Conservation (phyloP, 2,797 vertebrate species). For the Podargus strigoides region DNA sequence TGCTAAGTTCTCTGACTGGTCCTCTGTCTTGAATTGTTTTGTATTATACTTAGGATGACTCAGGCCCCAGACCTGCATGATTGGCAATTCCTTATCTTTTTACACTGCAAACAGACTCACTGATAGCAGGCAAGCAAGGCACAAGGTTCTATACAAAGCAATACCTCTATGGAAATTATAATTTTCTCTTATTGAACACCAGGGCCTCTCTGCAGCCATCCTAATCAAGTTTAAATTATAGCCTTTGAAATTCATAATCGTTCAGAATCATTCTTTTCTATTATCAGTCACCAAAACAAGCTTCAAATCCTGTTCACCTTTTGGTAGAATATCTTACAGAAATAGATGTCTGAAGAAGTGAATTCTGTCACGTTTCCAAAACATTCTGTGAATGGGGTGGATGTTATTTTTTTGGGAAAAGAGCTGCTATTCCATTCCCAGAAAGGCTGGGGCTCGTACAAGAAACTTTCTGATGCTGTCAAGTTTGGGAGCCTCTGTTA, state of each 20-base stretch:
- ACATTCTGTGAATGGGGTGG: background rate
- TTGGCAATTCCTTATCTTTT: background rate
- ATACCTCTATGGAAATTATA: rapidly evolving
- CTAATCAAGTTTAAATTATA: background rate
- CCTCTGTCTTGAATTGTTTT: background rate
- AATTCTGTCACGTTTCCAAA: background rate
- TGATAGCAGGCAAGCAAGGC: background rate
- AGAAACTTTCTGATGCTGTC: background rate
- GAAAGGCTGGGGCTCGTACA: background rate
- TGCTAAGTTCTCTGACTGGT: background rate
- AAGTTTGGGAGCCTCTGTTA: background rate
- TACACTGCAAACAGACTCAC: background rate
- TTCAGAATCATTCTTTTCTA: background rate
- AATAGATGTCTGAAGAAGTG: background rate
- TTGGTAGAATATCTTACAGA: background rate
- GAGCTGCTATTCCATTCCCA: background rate
- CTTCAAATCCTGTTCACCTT: background rate
- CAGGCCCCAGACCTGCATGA: background rate
- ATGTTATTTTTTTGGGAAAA: background rate
- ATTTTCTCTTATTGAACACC: background rate
- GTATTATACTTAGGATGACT: background rate
- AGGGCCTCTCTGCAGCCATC: background rate
- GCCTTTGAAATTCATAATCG: background rate
- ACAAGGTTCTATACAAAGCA: background rate
- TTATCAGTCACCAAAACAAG: background rate